Conservation (phyloP, 2,888 invertebrate genomes). For the Chrysina gloriosa region DNA sequence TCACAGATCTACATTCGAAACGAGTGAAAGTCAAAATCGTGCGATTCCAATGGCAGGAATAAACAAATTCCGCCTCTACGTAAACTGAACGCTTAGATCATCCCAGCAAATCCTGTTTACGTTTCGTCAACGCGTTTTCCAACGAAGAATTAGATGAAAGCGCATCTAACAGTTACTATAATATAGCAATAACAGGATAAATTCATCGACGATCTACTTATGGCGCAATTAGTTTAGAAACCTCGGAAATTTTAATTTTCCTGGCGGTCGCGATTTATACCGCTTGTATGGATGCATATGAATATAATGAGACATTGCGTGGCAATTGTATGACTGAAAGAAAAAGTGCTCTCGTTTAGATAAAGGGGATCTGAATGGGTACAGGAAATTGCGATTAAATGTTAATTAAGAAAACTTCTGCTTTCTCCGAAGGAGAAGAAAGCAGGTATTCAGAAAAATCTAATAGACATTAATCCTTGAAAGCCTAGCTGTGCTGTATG, state of each 20-base stretch:
- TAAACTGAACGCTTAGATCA: background rate
- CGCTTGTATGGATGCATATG: background rate
- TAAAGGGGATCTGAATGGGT: slow-evolving; percentile 7
- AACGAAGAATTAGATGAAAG: slow-evolving; percentile 12
- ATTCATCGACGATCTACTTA: slow-evolving; percentile 24
- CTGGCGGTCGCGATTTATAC: background rate
- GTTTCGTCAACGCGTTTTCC: background rate
- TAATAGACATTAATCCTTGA: no score
- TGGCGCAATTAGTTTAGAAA: slow-evolving; percentile 12
- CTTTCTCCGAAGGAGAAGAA: slow-evolving; percentile 1
- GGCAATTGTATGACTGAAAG: slow-evolving; percentile 4
- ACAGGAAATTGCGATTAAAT: background rate
- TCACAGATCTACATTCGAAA: background rate
- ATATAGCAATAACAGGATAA: no score
- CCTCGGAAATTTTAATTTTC: background rate
- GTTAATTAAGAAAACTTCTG: background rate
- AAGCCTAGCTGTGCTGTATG: no score
- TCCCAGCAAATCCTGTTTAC: slow-evolving; percentile 21
- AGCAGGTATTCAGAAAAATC: no score
- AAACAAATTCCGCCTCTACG: background rate
- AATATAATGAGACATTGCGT: background rate
- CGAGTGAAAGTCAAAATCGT: background rate
- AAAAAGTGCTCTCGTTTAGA: slow-evolving; percentile 15
- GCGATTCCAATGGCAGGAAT: background rate
- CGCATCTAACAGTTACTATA: background rate